phyloP scores from a whole-genome alignment of 2,797 vertebrate genomes.

The Pantherophis alleghaniensis region DNA sequence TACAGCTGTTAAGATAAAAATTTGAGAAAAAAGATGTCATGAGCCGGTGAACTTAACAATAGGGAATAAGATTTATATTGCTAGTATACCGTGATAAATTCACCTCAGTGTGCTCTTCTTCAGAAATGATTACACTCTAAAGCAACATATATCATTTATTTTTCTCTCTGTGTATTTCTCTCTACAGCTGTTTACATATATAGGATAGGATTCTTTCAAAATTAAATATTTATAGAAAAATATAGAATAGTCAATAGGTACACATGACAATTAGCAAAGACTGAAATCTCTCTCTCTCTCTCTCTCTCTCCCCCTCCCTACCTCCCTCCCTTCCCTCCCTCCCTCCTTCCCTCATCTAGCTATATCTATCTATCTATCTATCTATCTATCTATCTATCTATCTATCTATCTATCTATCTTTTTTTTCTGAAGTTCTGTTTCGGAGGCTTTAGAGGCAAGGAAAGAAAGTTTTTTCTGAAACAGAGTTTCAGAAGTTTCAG shows the following conservation, averaged over 20 bases:
- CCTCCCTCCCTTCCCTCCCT: no score
- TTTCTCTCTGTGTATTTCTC: not conserved
- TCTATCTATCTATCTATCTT: not conserved
- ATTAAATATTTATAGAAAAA: not conserved
- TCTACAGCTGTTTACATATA: not conserved
- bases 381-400: not conserved
- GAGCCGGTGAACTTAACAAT: not conserved
- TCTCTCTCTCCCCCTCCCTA: no score
- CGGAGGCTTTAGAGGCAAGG: no score
- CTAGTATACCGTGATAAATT: not conserved
- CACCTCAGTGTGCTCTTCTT: not conserved
- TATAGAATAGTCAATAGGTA: not conserved
- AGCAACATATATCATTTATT: not conserved
- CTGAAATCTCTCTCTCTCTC: not conserved
- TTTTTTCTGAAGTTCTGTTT: no score
- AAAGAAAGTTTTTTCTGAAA: no score
- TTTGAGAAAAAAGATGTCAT: not conserved
- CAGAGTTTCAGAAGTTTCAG: no score
- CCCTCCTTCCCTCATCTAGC: no score
- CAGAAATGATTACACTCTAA: not conserved
- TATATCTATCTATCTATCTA: no score
- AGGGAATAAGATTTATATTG: not conserved
- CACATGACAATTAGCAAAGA: not conserved
- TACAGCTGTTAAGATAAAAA: not conserved
- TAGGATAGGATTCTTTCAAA: not conserved